These are phyloP conservation scores for Athripsodes cinereus DNA, from an alignment of 2,888 invertebrate species.

Conservation along the genomic window DNA sequence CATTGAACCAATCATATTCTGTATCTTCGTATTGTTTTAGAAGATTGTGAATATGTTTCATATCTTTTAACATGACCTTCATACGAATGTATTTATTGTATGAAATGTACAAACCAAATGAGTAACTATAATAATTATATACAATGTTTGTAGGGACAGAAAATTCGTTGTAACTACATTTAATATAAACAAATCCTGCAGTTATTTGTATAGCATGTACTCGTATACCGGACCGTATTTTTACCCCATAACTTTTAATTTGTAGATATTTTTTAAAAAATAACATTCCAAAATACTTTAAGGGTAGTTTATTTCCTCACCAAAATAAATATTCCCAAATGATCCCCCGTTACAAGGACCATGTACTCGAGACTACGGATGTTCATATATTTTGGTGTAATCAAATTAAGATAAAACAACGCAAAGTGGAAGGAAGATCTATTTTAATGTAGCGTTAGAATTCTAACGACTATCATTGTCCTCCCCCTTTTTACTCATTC, in stretches of 20 bases:
- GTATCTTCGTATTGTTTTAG: too few species aligned
- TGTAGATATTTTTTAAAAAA: not conserved
- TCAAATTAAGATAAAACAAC: slow-evolving; percentile 27
- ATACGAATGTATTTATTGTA: too few species aligned
- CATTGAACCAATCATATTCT: too few species aligned
- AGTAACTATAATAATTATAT: too few species aligned
- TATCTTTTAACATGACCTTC: too few species aligned
- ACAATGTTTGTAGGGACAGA: too few species aligned
- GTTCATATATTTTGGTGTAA: slow-evolving; percentile 21
- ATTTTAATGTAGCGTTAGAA: slow-evolving; percentile 24
- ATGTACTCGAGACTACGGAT: not conserved
- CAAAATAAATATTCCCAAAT: not conserved
- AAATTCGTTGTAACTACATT: too few species aligned
- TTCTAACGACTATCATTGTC: slow-evolving; percentile 21
- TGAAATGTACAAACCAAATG: too few species aligned
- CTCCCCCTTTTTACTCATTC: not conserved
- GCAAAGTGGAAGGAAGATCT: slow-evolving; percentile 22
- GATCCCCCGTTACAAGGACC: not conserved
- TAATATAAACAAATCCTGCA: too few species aligned
- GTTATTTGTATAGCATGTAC: too few species aligned
- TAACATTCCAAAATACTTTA: not conserved
- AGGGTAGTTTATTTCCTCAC: not conserved
- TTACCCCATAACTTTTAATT: not conserved
- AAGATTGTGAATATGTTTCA: too few species aligned
- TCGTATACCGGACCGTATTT: too few species aligned